Evolutionary conservation across 2,797 vertebrate genomes (phyloP), one percentile per base, ranked within the genome.

Genomic region (Sphaeramia orbicularis): DNA sequence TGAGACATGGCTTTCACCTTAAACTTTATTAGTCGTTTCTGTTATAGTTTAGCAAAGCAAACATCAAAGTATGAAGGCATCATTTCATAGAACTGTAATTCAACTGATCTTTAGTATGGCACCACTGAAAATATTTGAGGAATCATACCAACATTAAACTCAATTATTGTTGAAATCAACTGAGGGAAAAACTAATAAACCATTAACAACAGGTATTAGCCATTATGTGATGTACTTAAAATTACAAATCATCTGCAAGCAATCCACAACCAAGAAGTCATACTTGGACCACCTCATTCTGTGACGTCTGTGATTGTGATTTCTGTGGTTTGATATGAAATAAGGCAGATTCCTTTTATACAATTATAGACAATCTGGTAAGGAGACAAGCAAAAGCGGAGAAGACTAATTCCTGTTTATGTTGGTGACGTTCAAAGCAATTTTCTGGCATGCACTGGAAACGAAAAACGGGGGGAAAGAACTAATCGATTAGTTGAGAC

Each of bases 11-110:
- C 65, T 80, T 90, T 84, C 80, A 87, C 75, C 88, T 89, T 83
- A 86, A 86, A 87, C 85, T 94, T 94, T 95, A 94, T 94, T 94
- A 87, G 86, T 92, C 78, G 72, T 93, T 94, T 94, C 85, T 87
- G 71, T 93, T 92, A 92, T 92, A 92, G 87, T 95, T 94, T 95
- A 96, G 96, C 96, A 97, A 97, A 96, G 96, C 96, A 97, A 96
- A 96, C 93, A 95, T 90, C 88, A 88, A 94, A 93, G 83, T 92
- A 95, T 93, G 95, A 98, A 98, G 96, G 96, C 96, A 95, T 95
- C 86, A 30, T 93, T 94, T 96, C 87, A 91, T 93, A 90, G 90
- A 87, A 88, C 60, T 83, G 68, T 84, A 92, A 93, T 85, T 85
- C 68, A 75, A 95, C 87, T 87, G 87, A 94, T 76, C 74, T 88